Base-by-base conservation (phyloP, 92 coral and sea anemone genomes). In the Porites rus region DNA sequence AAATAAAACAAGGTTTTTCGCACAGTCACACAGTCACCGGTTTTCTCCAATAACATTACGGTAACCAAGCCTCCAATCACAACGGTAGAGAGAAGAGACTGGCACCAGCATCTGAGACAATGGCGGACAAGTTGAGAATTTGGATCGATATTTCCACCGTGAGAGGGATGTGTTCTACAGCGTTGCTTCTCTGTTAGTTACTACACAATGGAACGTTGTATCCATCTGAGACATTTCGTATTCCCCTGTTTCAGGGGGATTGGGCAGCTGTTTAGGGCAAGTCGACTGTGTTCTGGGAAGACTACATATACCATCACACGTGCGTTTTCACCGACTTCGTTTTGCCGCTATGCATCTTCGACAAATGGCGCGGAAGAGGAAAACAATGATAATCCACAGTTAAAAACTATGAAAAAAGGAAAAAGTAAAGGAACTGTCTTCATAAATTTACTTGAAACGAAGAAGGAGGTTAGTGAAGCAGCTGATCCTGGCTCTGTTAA, bases 391-490 rank as follows among this genome's bases (percentile, higher is more conserved):
- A 51, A 51, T 74, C 63, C 74, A 24, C 52, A 74, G 51, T 64
- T 73, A 18, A 18, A n/a, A 52, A 63, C n/a, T 38, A 72, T 72
- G 72, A 12, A 24, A 0, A 83, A 83, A 22, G 31, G 62, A n/a
- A 22, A 61, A 74, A 18, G 16, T 18, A 81, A 58, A 46, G 86
- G 58, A 50, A 51, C 17, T 46, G 65, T 83, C 16, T 24, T 22
- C 52, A 51, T 83, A 17, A 51, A 74, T 51, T 63, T 83, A 65
- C 80, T 80, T 24, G 73, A 74, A 25, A 21, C 79, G 66, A 74
- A 72, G 28, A 83, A 74, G 51, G 71, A 83, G 87, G 87, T 74
- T 18, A 20, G 66, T 78, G 10, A 50, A 0, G 43, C 1, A n/a
- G 5, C 6, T 62, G 2, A 5, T 6, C 46, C 6, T 21, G 9